phyloP scores from a whole-genome alignment of 2,113 vertebrate species.

The Hassar affinis region DNA sequence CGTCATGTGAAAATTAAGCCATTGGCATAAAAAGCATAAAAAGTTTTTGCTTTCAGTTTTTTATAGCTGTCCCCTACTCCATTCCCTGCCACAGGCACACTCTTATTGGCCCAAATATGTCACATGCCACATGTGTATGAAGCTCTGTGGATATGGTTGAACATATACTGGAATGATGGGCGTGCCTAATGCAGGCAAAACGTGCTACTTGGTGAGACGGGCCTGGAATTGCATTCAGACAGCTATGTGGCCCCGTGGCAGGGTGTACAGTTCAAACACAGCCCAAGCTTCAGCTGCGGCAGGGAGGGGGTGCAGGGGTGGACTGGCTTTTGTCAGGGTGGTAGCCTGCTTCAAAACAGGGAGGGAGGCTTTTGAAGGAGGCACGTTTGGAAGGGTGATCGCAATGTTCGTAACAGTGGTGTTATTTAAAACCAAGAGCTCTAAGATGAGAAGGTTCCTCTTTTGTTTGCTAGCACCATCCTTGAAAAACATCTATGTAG shows the following conservation, averaged over 20 bases:
- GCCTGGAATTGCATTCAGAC: constrained; percentile 52
- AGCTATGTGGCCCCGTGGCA: constrained; percentile 53
- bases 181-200: constrained; percentile 48
- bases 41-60: background rate
- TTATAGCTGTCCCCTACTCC: constrained; percentile 23
- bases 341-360: constrained; percentile 38
- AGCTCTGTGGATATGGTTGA: constrained; percentile 13
- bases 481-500: constrained; percentile 17
- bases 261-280: constrained; percentile 65
- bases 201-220: constrained; percentile 7
- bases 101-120: constrained; percentile 26
- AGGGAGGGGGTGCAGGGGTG: constrained; percentile 21
- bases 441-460: background rate
- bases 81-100: background rate
- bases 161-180: background rate
- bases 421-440: constrained; percentile 27
- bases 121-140: constrained; percentile 38
- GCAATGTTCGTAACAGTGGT: constrained; percentile 36
- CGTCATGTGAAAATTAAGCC: constrained; percentile 11
- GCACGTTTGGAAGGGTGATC: constrained; percentile 30
- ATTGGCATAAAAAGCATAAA: constrained; percentile 19
- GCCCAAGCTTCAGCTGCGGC: constrained; percentile 54
- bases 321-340: constrained; percentile 67
- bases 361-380: constrained; percentile 28
- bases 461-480: constrained; percentile 5